A percentile compares a stretch with the other conserved stretches of the same genome.
These are phyloP conservation scores for Heterocephalus glaber DNA, from an alignment of 2,113 vertebrate genomes.

Conservation along the genomic window DNA sequence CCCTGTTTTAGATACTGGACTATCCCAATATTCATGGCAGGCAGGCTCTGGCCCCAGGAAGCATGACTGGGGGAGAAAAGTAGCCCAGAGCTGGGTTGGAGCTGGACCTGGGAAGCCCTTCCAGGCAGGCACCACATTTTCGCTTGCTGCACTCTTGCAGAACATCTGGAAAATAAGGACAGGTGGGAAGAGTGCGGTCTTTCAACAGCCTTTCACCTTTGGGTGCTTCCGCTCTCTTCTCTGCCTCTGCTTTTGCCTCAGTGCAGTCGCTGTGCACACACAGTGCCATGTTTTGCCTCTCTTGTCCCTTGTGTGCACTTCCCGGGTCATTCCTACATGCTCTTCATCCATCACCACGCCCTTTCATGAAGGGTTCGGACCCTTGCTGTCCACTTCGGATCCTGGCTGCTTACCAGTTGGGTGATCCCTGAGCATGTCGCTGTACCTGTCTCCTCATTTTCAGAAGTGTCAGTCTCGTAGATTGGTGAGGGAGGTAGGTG, in stretches of 20 bases:
- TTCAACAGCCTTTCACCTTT: background rate
- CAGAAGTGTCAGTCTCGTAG: background rate
- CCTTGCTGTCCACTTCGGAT: background rate
- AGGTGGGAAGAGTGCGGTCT: background rate
- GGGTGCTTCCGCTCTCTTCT: background rate
- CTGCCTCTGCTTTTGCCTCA: background rate
- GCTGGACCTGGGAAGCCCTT: background rate
- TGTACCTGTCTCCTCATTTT: background rate
- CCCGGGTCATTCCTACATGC: rapidly evolving
- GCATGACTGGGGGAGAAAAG: background rate
- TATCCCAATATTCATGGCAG: background rate
- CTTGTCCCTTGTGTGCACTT: background rate
- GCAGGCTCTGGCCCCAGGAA: background rate
- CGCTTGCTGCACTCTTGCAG: background rate
- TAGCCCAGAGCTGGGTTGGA: rapidly evolving
- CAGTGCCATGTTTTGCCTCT: rapidly evolving
- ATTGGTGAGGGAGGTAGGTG: background rate
- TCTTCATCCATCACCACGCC: background rate
- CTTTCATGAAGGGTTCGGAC: background rate
- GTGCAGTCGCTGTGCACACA: background rate
- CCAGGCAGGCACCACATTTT: rapidly evolving
- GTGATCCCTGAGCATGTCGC: background rate
- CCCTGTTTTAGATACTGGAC: background rate
- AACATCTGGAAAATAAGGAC: background rate
- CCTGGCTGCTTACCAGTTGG: background rate